A percentile compares a stretch with the other conserved stretches of the same genome.
Conservation (phyloP, 2,888 invertebrate genomes). For the Lepidochrysops patricia region DNA sequence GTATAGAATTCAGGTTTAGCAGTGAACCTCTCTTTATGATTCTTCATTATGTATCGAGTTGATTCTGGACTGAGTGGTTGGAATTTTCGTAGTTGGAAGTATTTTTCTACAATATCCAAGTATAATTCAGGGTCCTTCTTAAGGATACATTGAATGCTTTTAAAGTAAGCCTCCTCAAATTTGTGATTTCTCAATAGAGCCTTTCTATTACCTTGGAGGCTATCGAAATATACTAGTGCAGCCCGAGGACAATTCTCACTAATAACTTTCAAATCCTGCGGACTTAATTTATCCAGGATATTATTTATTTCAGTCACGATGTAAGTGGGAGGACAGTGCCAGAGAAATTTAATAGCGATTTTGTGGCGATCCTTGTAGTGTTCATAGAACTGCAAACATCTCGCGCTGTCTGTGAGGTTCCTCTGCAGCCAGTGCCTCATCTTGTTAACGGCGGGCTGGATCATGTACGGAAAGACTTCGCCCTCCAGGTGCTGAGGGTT, state of each 20-base stretch:
- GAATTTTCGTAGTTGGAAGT: conserved; percentile 28
- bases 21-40: conserved; percentile 35
- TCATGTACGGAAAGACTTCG: conserved; percentile 44
- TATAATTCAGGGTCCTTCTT: conserved; percentile 36
- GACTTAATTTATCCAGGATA: conserved; percentile 35
- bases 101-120: conserved; percentile 40
- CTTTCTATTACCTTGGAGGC: conserved; percentile 28
- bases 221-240: conserved; percentile 38
- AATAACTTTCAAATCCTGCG: conserved; percentile 37
- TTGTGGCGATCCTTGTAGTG: conserved; percentile 36
- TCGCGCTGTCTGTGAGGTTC: conserved; percentile 32
- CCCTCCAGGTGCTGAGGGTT: conserved; percentile 44
- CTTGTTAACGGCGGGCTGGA: conserved; percentile 38
- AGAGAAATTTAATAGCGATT: conserved; percentile 38
- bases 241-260: conserved; percentile 38
- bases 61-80: conserved; percentile 28
- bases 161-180: conserved; percentile 29
- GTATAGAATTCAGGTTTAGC: conserved; percentile 42
- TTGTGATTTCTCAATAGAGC: conserved; percentile 28
- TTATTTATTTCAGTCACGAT: conserved; percentile 32
- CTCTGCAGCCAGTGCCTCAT: conserved; percentile 42
- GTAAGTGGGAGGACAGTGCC: conserved; percentile 36
- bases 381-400: conserved; percentile 42
- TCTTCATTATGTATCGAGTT: conserved; percentile 37
- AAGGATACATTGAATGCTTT: conserved; percentile 35